Base-by-base conservation (phyloP, 2,888 invertebrate species). In the Tetrapedia diversipes region DNA sequence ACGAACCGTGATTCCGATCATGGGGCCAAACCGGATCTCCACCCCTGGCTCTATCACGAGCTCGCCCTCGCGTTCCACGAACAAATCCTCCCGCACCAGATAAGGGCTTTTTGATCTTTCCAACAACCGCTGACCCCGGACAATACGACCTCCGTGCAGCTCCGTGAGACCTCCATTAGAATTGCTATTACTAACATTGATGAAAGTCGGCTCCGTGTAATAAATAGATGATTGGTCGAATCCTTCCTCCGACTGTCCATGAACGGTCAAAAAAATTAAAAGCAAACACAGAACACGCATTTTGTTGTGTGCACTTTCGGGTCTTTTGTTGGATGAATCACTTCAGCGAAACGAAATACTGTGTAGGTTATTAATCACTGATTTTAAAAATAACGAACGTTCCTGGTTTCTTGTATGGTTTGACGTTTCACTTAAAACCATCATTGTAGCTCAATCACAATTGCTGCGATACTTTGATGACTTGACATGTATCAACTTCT, bases 21-120 rank as follows among this genome's bases (percentile, higher is more conserved):
- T 97, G 2, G 98, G 97, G 6, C 96, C 96, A 92, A 99, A 98
- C 85, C 96, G 94, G 66, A 99, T 93, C 87, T 95, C 96, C 0
- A 98, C 98, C 32, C 99, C 99, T 16, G 98, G 95, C 90, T 98
- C 97, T 72, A 99, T 95, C 66, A 96, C 94, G 86, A 99, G 93
- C 88, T 96, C 96, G 0, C 96, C 97, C 78, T 95, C 95, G 81
- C 94, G 93, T 86, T 96, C 96, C 63, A 98, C 94, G 86, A 96
- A 93, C 71, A 98, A 93, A 92, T 98, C 97, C 89, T 96, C 96
- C 78, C 96, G 93, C 29, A 97, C 93, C 86, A 96, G 92, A 89
- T 96, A 97, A 29, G 97, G 97, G 88, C 96, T 96, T 85, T 93
- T 93, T 51, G 89, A 90, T 85, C 93, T 93, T 66, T 93, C 93